A percentile compares a stretch with the other conserved stretches of the same genome.
Evolutionary conservation across 2,113 vertebrate genomes (phyloP).

Genomic region (Cyphomyrus discorhynchus): DNA sequence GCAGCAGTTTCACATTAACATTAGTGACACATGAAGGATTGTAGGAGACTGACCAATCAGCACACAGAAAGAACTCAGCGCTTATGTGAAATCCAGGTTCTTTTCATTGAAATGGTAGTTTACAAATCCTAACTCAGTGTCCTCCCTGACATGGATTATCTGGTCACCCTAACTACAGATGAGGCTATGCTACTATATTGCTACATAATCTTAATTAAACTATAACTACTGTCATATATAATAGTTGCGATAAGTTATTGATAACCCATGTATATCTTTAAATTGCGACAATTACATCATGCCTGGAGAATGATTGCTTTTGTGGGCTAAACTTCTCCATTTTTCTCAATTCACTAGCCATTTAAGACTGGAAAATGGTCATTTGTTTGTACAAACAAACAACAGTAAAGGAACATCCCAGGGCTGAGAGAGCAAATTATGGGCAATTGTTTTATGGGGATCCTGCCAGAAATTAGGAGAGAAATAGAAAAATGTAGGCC

Average conservation of each 20-base stretch:
- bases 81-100: not conserved
- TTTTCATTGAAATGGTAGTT: not conserved
- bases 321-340: slow-evolving; percentile 23
- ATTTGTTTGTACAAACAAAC: not conserved
- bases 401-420: not conserved
- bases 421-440: not conserved
- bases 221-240: not conserved
- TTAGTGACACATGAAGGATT: not conserved
- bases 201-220: not conserved
- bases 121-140: not conserved
- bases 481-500: not conserved
- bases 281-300: not conserved
- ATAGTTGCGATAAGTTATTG: not conserved
- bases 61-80: not conserved
- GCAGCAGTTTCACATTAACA: not conserved
- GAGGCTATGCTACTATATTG: not conserved
- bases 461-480: not conserved
- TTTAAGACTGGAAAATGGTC: not conserved
- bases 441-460: not conserved
- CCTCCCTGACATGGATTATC: not conserved
- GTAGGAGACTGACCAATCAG: not conserved
- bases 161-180: not conserved
- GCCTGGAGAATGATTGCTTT: not conserved
- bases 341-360: not conserved
- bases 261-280: not conserved